These are phyloP conservation scores for Hypolimnas misippus DNA, from an alignment of 2,888 invertebrate genomes.

Conservation along the genomic window DNA sequence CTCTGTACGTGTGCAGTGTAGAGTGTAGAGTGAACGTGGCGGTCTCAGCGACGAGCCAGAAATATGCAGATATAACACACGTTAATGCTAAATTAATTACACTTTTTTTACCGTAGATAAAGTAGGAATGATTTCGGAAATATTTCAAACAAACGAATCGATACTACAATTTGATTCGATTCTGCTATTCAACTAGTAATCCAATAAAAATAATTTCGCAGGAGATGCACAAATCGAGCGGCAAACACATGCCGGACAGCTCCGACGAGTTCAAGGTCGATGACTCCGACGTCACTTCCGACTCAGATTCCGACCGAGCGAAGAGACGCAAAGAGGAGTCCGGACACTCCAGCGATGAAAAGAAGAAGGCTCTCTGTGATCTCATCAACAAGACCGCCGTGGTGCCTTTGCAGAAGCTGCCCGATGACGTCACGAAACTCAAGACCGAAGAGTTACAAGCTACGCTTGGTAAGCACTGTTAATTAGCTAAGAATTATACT, in stretches of 20 bases:
- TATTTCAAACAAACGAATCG: no score
- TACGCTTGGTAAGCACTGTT: slow-evolving; percentile 28
- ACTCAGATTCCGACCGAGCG: slow-evolving; percentile 51
- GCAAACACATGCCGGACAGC: slow-evolving; percentile 81
- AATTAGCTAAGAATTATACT: no score
- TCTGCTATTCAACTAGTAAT: no score
- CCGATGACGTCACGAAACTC: slow-evolving; percentile 68
- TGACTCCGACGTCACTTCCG: slow-evolving; percentile 67
- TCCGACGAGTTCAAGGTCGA: slow-evolving; percentile 78
- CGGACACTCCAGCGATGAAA: slow-evolving; percentile 42
- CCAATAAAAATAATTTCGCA: slow-evolving; percentile 48
- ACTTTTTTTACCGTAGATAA: no score
- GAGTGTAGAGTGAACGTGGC: no score
- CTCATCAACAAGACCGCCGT: slow-evolving; percentile 70
- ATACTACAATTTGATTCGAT: no score
- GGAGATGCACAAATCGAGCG: slow-evolving; percentile 82
- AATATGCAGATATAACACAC: no score
- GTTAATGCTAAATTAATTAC: no score
- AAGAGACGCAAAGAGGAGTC: slow-evolving; percentile 59
- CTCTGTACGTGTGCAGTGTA: no score
- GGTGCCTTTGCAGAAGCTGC: slow-evolving; percentile 72
- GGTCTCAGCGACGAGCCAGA: no score
- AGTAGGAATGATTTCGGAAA: no score
- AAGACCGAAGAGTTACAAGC: slow-evolving; percentile 57
- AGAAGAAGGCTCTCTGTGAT: slow-evolving; percentile 58